Percentiles rank a stretch among this genome's conserved stretches.
Evolutionary conservation across 1,140 invertebrate genomes (phyloP).

Genomic region (Rhopalosiphum padi): DNA sequence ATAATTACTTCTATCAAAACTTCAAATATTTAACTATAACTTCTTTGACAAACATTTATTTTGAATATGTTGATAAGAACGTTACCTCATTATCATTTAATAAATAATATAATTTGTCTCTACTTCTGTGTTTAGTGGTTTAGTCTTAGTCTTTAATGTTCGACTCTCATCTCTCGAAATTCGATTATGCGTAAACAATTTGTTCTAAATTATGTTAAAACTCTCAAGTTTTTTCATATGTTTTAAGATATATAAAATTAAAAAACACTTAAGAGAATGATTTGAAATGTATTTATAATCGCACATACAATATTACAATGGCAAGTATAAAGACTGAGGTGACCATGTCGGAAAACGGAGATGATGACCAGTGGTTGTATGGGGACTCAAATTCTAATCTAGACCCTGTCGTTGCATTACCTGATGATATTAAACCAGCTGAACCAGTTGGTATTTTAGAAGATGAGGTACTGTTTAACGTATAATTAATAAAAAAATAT

Average conservation of each 20-base stretch:
- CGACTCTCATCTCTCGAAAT: neutral
- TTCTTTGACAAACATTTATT: conserved; percentile 15
- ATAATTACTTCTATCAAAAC: neutral
- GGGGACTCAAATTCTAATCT: conserved; percentile 67
- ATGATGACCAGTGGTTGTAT: conserved; percentile 79
- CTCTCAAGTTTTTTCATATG: neutral
- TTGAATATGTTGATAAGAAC: neutral
- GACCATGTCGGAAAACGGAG: conserved; percentile 68
- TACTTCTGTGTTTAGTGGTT: too few species aligned
- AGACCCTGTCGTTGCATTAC: neutral
- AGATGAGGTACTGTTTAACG: conserved; percentile 28
- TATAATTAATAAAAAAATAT: neutral
- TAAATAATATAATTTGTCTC: neutral
- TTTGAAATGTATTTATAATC: neutral
- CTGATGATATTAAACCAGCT: conserved; percentile 25
- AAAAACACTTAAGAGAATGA: neutral
- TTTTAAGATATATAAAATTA: neutral
- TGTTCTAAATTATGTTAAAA: neutral
- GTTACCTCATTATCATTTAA: neutral
- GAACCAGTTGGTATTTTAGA: neutral
- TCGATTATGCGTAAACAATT: neutral
- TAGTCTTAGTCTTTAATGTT: too few species aligned
- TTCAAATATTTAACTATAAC: neutral
- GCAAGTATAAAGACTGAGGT: neutral
- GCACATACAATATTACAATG: neutral